A percentile compares a stretch with the other conserved stretches of the same genome.
phyloP scores from a whole-genome alignment of 2,888 invertebrate genomes.

The Temnothorax ravouxi region DNA sequence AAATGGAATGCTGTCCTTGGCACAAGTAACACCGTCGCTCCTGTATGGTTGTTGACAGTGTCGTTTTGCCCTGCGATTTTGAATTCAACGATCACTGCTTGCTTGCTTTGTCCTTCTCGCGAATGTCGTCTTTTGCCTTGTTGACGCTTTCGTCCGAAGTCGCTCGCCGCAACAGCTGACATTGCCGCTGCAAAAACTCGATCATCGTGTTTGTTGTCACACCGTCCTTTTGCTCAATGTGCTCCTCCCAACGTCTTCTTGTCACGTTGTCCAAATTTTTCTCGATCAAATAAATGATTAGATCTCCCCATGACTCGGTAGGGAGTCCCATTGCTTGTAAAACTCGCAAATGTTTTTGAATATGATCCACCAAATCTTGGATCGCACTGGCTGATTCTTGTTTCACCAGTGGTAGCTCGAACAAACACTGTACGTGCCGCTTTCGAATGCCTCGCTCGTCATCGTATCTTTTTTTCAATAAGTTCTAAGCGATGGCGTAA shows the following conservation, averaged over 20 bases:
- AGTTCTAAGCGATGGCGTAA: background rate
- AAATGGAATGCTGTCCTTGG: background rate
- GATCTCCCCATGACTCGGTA: too few relatives aligned
- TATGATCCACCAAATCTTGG: background rate
- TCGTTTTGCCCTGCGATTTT: background rate
- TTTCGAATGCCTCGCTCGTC: background rate
- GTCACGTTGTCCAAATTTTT: too few relatives aligned
- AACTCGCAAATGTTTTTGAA: background rate
- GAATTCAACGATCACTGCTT: too few relatives aligned
- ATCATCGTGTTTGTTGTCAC: background rate
- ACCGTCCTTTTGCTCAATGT: background rate
- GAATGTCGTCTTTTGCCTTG: background rate
- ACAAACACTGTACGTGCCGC: background rate
- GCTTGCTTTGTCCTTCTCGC: background rate
- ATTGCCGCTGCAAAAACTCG: background rate
- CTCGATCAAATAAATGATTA: too few relatives aligned
- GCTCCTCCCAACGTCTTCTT: too few relatives aligned
- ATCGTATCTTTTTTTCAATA: background rate
- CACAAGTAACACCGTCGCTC: background rate
- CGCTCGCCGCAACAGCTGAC: background rate
- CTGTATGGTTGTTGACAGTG: background rate
- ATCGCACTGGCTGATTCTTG: background rate
- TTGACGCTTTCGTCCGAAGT: accelerated
- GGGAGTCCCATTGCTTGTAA: too few relatives aligned
- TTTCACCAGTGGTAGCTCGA: background rate